Percentiles rank a stretch among this genome's conserved stretches.
Evolutionary conservation across 2,888 invertebrate genomes (phyloP).

Genomic region (Heliconius ethilla): DNA sequence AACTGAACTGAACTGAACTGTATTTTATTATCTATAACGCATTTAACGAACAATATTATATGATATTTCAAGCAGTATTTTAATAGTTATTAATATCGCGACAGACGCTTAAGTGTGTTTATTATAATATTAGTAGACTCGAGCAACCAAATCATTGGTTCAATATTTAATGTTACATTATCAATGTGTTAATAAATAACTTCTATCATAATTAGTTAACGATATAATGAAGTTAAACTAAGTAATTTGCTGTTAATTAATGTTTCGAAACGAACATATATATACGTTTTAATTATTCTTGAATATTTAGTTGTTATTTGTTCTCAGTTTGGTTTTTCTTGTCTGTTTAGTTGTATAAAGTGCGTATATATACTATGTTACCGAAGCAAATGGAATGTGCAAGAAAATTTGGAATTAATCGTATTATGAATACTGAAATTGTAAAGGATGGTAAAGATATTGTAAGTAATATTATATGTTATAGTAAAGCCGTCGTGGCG

Average conservation of each 20-base stretch:
- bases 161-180: conserved; percentile 46
- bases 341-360: conserved; percentile 1
- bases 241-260: conserved; percentile 61
- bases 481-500: too few species aligned
- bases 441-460: conserved; percentile 41
- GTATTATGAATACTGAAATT: conserved; percentile 6
- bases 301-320: conserved; percentile 50
- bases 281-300: conserved; percentile 54
- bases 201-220: conserved; percentile 63
- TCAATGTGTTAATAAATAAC: conserved; percentile 44
- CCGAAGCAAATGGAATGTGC: conserved; percentile 25
- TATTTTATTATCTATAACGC: too few species aligned
- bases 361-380: conserved; percentile 32
- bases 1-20: too few species aligned
- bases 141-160: conserved; percentile 39
- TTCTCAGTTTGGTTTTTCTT: conserved; percentile 19
- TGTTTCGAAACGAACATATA: conserved; percentile 58
- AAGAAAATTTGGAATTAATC: conserved; percentile 17
- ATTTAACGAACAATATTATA: not conserved
- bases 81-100: not conserved
- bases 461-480: conserved; percentile 43
- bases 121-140: conserved; percentile 29
- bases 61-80: not conserved
- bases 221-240: conserved; percentile 54
- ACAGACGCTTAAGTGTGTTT: not conserved